Percentiles rank a stretch among this genome's conserved stretches.
Conservation (phyloP, 2,113 vertebrate genomes). For the Mobula birostris region DNA sequence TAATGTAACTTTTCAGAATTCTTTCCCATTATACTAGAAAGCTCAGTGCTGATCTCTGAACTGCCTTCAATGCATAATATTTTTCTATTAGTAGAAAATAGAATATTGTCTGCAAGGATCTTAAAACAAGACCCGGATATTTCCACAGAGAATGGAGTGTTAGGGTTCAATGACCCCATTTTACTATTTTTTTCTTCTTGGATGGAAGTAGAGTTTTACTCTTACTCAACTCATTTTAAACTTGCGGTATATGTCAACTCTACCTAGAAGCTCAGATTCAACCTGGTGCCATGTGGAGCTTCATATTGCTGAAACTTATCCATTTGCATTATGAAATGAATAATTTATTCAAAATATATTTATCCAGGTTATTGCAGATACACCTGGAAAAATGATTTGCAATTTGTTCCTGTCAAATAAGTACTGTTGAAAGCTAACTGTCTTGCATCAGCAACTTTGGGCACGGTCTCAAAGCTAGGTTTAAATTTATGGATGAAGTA, state of each 20-base stretch:
- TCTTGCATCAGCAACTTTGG: neutral
- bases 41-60: neutral
- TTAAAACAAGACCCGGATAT: neutral
- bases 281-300: neutral
- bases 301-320: neutral
- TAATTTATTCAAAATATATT: neutral
- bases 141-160: neutral
- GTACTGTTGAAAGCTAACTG: neutral
- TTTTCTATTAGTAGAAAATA: neutral
- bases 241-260: neutral
- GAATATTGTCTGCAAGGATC: neutral
- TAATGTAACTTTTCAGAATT: neutral
- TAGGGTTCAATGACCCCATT: neutral
- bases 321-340: neutral
- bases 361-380: neutral
- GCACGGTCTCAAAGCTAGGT: neutral
- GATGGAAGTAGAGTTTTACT: neutral
- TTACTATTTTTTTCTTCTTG: neutral
- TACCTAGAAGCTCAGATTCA: neutral
- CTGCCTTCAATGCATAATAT: neutral
- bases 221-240: neutral
- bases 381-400: neutral
- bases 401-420: neutral
- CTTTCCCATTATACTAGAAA: neutral
- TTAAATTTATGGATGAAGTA: neutral